A percentile compares a stretch with the other conserved stretches of the same genome.
Conservation (phyloP, 2,113 vertebrate genomes). For the Bettongia penicillata region DNA sequence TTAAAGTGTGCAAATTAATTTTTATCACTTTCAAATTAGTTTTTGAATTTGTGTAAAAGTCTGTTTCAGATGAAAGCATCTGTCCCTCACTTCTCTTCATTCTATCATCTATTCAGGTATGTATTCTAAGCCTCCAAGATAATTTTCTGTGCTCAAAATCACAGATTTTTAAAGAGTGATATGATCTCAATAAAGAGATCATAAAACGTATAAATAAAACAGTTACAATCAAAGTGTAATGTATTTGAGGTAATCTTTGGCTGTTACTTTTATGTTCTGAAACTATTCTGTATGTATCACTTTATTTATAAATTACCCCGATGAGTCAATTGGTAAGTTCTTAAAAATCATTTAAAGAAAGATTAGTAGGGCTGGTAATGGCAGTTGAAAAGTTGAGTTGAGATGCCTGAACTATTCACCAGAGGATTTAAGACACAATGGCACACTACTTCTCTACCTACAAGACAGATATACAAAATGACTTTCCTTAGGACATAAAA, state of each 20-base stretch:
- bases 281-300: slow-evolving; percentile 63
- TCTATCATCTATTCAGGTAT: slow-evolving; percentile 76
- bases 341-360: slow-evolving; percentile 38
- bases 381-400: neutral
- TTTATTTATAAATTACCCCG: slow-evolving; percentile 66
- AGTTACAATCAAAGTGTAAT: slow-evolving; percentile 62
- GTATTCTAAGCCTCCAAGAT: slow-evolving; percentile 72
- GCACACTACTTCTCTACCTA: slow-evolving; percentile 14
- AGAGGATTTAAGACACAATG: neutral
- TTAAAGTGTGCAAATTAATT: slow-evolving; percentile 93
- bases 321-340: slow-evolving; percentile 54
- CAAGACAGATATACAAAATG: slow-evolving; percentile 8
- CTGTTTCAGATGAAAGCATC: slow-evolving; percentile 84
- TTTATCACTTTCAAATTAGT: slow-evolving; percentile 90
- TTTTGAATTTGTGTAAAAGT: slow-evolving; percentile 84
- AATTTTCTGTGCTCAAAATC: slow-evolving; percentile 67
- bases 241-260: slow-evolving; percentile 28
- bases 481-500: neutral
- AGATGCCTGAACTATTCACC: slow-evolving; percentile 22
- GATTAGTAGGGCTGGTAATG: slow-evolving; percentile 41
- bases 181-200: slow-evolving; percentile 56
- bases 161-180: slow-evolving; percentile 67
- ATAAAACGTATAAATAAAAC: slow-evolving; percentile 70
- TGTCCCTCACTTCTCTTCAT: slow-evolving; percentile 78
- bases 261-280: slow-evolving; percentile 59